Percentiles rank a stretch among this genome's conserved stretches.
Conservation (phyloP, 2,113 vertebrate genomes). For the Tamias sibiricus region DNA sequence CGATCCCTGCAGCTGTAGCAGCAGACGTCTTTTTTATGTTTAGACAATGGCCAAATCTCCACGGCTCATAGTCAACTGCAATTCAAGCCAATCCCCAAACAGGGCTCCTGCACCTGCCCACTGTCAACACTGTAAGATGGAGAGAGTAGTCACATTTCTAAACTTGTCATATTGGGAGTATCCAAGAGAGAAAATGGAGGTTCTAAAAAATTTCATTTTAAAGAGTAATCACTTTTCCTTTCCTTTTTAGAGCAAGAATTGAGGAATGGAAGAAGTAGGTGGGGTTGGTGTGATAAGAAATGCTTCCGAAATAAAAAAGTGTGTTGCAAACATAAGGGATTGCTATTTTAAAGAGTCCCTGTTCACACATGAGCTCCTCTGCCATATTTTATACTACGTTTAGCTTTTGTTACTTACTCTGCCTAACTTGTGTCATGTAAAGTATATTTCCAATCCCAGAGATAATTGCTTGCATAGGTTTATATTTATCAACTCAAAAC, state of each 20-base stretch:
- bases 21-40: too few relatives aligned
- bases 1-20: too few relatives aligned
- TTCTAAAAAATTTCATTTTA: not conserved
- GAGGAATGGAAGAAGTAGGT: not conserved
- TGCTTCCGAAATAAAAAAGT: not conserved
- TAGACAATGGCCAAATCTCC: too few relatives aligned
- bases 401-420: not conserved
- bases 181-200: not conserved
- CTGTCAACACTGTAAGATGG: not conserved
- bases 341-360: not conserved
- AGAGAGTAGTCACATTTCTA: not conserved
- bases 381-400: not conserved
- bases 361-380: not conserved
- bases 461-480: not conserved
- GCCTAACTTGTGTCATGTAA: not conserved
- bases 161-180: not conserved
- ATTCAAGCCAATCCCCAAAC: too few relatives aligned
- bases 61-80: too few relatives aligned
- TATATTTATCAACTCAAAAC: not conserved
- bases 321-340: not conserved
- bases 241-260: not conserved
- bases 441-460: constrained; percentile 4
- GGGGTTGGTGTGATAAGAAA: not conserved
- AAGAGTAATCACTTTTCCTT: not conserved
- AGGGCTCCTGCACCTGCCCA: too few relatives aligned